Percentiles rank a stretch among this genome's conserved stretches.
phyloP scores from a whole-genome alignment of 2,797 vertebrate genomes.

The Chelon labrosus region DNA sequence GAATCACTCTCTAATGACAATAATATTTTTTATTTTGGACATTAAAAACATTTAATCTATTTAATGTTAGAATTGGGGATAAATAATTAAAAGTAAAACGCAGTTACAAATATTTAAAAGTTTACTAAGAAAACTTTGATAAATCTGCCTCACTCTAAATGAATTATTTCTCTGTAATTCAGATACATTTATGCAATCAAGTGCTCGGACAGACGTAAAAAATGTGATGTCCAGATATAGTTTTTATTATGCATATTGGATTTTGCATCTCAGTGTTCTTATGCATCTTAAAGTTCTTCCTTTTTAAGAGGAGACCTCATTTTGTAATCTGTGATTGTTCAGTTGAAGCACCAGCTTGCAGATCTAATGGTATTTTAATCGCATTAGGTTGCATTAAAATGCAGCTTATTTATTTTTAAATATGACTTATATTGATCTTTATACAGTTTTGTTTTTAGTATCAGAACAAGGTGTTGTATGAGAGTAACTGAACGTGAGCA shows the following conservation, averaged over 20 bases:
- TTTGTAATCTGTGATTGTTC: slow-evolving; percentile 64
- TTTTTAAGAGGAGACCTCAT: slow-evolving; percentile 52
- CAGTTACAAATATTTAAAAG: not conserved
- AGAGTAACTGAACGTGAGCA: slow-evolving; percentile 36
- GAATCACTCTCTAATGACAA: not conserved
- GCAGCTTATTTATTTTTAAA: slow-evolving; percentile 66
- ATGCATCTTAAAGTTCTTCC: slow-evolving; percentile 39
- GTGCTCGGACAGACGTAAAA: slow-evolving; percentile 24
- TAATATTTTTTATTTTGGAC: not conserved
- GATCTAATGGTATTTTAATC: slow-evolving; percentile 81
- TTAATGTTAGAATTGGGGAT: too few species aligned
- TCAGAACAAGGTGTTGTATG: slow-evolving; percentile 29
- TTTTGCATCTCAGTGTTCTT: slow-evolving; percentile 43
- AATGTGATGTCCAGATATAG: not conserved
- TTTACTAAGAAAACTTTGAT: not conserved
- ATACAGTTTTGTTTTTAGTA: slow-evolving; percentile 37
- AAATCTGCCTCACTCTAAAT: not conserved
- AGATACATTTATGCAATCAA: slow-evolving; percentile 10
- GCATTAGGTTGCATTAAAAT: slow-evolving; percentile 80
- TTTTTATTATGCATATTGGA: slow-evolving; percentile 32
- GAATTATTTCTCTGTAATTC: not conserved
- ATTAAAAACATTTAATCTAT: too few species aligned
- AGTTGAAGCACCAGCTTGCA: slow-evolving; percentile 69
- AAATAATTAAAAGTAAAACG: not conserved
- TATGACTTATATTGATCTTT: slow-evolving; percentile 65